Percentiles rank a stretch among this genome's conserved stretches.
phyloP scores from a whole-genome alignment of 2,888 invertebrate genomes.

The Mythimna loreyi region DNA sequence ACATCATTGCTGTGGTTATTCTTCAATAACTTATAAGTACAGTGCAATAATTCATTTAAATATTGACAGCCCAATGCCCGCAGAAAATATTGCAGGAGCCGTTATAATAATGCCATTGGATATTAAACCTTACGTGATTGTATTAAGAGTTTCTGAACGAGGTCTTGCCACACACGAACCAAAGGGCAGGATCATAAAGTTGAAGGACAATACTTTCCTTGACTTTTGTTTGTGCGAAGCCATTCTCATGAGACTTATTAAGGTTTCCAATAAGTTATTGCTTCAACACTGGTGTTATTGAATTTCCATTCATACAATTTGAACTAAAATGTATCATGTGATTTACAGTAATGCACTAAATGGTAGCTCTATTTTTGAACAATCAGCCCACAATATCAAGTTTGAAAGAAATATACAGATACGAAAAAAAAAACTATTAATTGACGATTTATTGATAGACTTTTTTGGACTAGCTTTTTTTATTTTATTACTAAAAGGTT shows the following conservation, averaged over 20 bases:
- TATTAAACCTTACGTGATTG: slow-evolving; percentile 20
- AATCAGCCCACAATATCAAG: background rate
- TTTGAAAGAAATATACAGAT: background rate
- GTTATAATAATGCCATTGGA: slow-evolving; percentile 5
- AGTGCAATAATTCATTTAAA: slow-evolving; percentile 65
- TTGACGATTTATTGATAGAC: too few species aligned
- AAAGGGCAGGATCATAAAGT: slow-evolving; percentile 61
- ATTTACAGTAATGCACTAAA: background rate
- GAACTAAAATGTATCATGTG: background rate
- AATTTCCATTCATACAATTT: slow-evolving; percentile 39
- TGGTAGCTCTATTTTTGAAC: background rate
- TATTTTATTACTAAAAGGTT: too few species aligned
- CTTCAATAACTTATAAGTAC: slow-evolving; percentile 37
- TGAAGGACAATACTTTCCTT: slow-evolving; percentile 71
- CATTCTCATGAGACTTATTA: slow-evolving; percentile 54
- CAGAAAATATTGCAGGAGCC: slow-evolving; percentile 51
- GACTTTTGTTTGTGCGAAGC: slow-evolving; percentile 57
- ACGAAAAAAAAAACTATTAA: too few species aligned
- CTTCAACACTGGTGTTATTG: slow-evolving; percentile 53
- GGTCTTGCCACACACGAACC: slow-evolving; percentile 46
- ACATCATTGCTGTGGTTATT: slow-evolving; percentile 45
- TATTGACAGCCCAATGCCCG: slow-evolving; percentile 64
- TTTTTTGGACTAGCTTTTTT: too few species aligned
- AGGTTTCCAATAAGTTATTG: slow-evolving; percentile 54
- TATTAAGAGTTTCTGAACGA: slow-evolving; percentile 13